A percentile compares a stretch with the other conserved stretches of the same genome.
Conservation (phyloP, 2,888 invertebrate species). For the Urechis unicinctus region DNA sequence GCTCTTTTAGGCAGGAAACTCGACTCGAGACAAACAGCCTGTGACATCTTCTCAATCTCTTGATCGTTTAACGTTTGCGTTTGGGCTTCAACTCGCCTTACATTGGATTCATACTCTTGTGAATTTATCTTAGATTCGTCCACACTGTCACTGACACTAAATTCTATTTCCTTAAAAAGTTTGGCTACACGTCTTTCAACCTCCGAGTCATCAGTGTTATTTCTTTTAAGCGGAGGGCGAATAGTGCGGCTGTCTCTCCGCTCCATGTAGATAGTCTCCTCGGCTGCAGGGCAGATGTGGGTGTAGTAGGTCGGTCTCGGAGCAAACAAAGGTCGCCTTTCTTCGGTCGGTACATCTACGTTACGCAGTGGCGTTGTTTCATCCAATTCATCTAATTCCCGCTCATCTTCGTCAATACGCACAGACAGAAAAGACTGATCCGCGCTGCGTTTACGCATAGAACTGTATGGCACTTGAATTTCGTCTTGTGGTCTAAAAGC, state of each 20-base stretch:
- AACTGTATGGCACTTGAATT: background rate
- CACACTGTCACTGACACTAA: constrained; percentile 22
- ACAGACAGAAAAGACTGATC: constrained; percentile 14
- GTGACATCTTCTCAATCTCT: constrained; percentile 14
- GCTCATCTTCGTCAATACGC: constrained; percentile 13
- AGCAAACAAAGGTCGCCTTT: background rate
- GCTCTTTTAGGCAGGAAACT: background rate
- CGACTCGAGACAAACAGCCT: constrained; percentile 1
- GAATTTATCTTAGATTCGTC: constrained; percentile 20
- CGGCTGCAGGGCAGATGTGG: background rate
- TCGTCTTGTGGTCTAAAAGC: background rate
- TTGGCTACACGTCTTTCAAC: constrained; percentile 20
- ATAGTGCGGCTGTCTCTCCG: background rate
- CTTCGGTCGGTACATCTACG: background rate
- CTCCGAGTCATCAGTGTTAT: constrained; percentile 24
- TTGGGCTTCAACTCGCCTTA: constrained; percentile 9
- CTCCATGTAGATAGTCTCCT: background rate
- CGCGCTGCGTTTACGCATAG: constrained; percentile 10
- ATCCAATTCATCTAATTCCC: constrained; percentile 11
- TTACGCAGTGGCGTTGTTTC: background rate
- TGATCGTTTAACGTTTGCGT: constrained; percentile 9
- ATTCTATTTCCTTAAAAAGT: constrained; percentile 21
- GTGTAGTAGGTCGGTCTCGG: background rate
- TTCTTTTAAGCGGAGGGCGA: constrained; percentile 16
- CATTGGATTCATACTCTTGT: background rate